Conservation (phyloP, 2,888 invertebrate genomes). For the Xestia rhomboidea region DNA sequence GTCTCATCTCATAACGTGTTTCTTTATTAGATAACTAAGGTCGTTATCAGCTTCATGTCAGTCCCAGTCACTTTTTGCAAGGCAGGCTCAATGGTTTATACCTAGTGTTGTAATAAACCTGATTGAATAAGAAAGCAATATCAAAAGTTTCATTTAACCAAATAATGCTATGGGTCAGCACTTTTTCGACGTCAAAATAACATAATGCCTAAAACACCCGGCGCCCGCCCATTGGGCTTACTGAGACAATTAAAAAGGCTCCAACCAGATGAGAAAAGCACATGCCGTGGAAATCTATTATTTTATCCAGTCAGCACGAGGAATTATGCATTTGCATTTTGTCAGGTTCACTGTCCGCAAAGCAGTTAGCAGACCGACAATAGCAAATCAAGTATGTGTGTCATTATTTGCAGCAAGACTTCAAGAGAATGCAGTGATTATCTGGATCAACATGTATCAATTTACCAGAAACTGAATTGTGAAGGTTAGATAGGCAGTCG, state of each 20-base stretch:
- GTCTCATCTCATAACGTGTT: neutral
- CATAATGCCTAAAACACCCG: neutral
- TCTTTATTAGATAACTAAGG: neutral
- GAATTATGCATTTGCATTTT: neutral
- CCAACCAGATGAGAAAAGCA: neutral
- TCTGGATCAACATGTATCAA: neutral
- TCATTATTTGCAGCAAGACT: neutral
- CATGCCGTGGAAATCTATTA: neutral
- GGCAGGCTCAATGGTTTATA: neutral
- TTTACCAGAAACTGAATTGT: neutral
- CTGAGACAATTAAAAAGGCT: neutral
- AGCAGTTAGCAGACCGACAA: neutral
- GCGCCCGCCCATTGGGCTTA: neutral
- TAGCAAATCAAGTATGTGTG: too few relatives aligned
- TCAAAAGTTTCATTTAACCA: neutral
- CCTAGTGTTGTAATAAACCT: neutral
- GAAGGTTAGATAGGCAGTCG: neutral
- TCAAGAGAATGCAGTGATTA: neutral
- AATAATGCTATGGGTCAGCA: neutral
- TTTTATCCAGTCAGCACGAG: neutral
- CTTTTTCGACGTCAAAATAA: neutral
- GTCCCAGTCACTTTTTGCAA: neutral
- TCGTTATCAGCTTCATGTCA: neutral
- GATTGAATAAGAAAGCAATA: neutral
- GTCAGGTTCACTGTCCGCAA: neutral